Evolutionary conservation across 2,888 invertebrate genomes (phyloP).

Genomic region (Lepidonotus clava): DNA sequence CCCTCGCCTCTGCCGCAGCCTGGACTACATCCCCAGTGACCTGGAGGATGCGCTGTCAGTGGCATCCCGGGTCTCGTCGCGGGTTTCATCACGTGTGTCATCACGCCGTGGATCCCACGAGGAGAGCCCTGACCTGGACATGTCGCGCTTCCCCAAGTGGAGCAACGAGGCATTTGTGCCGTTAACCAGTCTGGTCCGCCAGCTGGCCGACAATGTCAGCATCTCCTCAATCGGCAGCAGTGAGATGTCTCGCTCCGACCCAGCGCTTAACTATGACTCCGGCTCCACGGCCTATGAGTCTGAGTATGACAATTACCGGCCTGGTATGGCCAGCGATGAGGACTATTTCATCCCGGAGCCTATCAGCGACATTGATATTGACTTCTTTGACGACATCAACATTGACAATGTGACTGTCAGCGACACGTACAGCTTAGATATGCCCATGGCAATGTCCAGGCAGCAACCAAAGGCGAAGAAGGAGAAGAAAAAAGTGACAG

Average conservation of each 20-base stretch:
- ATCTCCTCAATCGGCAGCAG: constrained; percentile 78
- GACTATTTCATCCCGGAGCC: constrained; percentile 79
- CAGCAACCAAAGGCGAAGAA: neutral
- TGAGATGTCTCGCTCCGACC: constrained; percentile 79
- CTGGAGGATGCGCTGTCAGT: constrained; percentile 70
- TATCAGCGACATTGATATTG: constrained; percentile 79
- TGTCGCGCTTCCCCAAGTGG: constrained; percentile 7
- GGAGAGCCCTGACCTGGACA: constrained; percentile 31
- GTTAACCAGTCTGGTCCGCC: constrained; percentile 38
- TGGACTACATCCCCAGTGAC: constrained; percentile 79
- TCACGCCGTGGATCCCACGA: constrained; percentile 3
- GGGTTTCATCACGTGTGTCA: constrained; percentile 17
- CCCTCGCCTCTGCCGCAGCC: constrained; percentile 75
- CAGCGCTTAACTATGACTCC: constrained; percentile 76
- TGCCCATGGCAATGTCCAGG: constrained; percentile 66
- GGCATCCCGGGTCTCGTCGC: constrained; percentile 49
- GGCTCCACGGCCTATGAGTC: constrained; percentile 86
- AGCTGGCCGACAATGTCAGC: constrained; percentile 74
- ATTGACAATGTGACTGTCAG: constrained; percentile 78
- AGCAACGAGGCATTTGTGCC: constrained; percentile 51
- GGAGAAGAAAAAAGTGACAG: constrained; percentile 36
- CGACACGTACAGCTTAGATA: constrained; percentile 77
- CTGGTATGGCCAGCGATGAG: constrained; percentile 81
- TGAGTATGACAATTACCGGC: constrained; percentile 86
- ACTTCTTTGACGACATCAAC: constrained; percentile 78